Percentiles rank a stretch among this genome's conserved stretches.
These are phyloP conservation scores for Onthophagus sagittarius DNA, from an alignment of 2,888 invertebrate species.

Conservation along the genomic window DNA sequence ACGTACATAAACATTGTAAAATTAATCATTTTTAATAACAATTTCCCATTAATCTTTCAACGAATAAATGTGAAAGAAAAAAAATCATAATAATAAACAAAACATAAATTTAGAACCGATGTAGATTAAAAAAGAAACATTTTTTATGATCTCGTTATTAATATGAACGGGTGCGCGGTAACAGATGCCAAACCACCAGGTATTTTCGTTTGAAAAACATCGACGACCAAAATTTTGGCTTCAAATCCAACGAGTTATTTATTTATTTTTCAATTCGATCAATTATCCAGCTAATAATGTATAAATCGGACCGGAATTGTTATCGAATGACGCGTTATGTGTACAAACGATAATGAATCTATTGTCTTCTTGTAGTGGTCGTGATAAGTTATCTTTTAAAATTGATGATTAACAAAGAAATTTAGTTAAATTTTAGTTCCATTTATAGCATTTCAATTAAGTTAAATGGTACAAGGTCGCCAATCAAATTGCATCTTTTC, in stretches of 20 bases:
- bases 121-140: background rate
- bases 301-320: background rate
- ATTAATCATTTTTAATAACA: too few species aligned
- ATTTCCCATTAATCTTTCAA: too few species aligned
- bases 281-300: too few species aligned
- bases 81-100: background rate
- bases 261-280: too few species aligned
- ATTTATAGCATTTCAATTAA: background rate
- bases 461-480: background rate
- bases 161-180: background rate
- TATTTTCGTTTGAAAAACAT: background rate
- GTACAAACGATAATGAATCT: background rate
- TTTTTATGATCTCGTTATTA: background rate
- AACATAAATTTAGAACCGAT: background rate
- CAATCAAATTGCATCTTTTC: background rate
- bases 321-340: background rate
- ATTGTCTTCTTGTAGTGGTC: background rate
- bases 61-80: background rate
- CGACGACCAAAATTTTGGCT: background rate
- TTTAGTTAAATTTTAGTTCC: background rate
- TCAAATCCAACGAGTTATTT: background rate
- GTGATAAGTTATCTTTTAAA: background rate
- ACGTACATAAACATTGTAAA: background rate
- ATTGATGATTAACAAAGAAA: background rate
- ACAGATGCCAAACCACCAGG: background rate